Evolutionary conservation across 1,140 invertebrate species (phyloP).

Genomic region (Pseudobourletiella spinata): DNA sequence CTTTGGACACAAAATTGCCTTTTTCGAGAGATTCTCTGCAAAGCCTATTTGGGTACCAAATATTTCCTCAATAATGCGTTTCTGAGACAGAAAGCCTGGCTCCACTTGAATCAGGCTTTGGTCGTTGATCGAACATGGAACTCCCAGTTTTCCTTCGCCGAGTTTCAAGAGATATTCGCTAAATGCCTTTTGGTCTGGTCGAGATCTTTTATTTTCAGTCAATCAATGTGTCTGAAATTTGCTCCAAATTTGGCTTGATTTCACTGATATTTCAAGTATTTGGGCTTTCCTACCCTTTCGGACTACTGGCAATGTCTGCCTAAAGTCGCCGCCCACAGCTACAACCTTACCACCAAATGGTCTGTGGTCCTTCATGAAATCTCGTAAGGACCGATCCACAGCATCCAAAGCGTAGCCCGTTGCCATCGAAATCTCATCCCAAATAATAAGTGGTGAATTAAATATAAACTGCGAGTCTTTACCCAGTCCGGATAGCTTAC

Average conservation of each 20-base stretch:
- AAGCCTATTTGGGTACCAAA: too few relatives aligned
- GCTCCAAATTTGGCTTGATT: slow-evolving; percentile 37
- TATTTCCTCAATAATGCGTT: too few relatives aligned
- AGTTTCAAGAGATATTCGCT: slow-evolving; percentile 25
- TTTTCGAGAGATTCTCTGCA: too few relatives aligned
- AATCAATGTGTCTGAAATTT: slow-evolving; percentile 27
- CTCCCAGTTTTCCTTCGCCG: slow-evolving; percentile 31
- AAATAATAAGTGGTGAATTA: slow-evolving; percentile 13
- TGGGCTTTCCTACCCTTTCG: slow-evolving; percentile 41
- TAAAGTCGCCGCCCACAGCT: slow-evolving; percentile 43
- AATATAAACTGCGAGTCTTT: neutral
- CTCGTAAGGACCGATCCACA: slow-evolving; percentile 15
- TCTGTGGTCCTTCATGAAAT: slow-evolving; percentile 21
- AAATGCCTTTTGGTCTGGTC: slow-evolving; percentile 16
- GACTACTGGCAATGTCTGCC: slow-evolving; percentile 46
- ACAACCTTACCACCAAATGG: slow-evolving; percentile 32
- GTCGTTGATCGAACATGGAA: too few relatives aligned
- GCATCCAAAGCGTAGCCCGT: neutral
- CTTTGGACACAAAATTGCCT: too few relatives aligned
- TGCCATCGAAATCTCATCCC: slow-evolving; percentile 19
- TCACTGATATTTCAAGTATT: slow-evolving; percentile 42
- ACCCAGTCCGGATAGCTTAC: neutral
- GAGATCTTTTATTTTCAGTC: slow-evolving; percentile 32
- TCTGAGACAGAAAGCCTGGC: too few relatives aligned
- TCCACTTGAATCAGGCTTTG: too few relatives aligned